These are phyloP conservation scores for Pheosia gnoma DNA, from an alignment of 2,888 invertebrate species.

Conservation along the genomic window DNA sequence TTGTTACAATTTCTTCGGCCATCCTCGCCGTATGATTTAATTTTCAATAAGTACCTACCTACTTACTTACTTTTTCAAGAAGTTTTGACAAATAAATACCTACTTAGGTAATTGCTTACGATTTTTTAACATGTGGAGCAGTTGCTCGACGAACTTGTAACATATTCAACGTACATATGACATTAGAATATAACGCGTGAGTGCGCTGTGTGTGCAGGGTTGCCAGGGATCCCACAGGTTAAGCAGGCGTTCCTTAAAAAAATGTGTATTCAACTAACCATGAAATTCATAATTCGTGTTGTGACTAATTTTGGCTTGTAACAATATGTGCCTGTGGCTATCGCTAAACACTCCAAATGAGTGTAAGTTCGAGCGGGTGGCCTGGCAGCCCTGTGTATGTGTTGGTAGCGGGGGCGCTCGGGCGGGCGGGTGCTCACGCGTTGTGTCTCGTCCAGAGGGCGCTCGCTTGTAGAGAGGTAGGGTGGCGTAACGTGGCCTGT, in stretches of 20 bases:
- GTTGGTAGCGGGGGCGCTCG: conserved; percentile 32
- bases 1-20: background rate
- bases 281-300: background rate
- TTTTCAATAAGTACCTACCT: no score
- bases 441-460: conserved; percentile 66
- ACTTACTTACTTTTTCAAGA: no score
- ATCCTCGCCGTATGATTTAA: no score
- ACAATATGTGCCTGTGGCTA: background rate
- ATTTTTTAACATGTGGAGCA: no score
- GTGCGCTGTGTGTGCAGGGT: conserved; percentile 9
- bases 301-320: conserved; percentile 2
- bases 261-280: background rate
- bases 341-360: no score
- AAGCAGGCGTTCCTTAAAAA: background rate
- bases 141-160: background rate
- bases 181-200: conserved; percentile 15
- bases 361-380: conserved; percentile 3
- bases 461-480: conserved; percentile 61
- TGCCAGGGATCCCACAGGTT: background rate
- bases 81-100: no score
- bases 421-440: conserved; percentile 57
- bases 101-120: no score
- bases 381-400: conserved; percentile 31
- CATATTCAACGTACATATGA: background rate
- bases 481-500: conserved; percentile 48